Conservation (phyloP, 2,888 invertebrate species). For the Pyrochroa serraticornis region DNA sequence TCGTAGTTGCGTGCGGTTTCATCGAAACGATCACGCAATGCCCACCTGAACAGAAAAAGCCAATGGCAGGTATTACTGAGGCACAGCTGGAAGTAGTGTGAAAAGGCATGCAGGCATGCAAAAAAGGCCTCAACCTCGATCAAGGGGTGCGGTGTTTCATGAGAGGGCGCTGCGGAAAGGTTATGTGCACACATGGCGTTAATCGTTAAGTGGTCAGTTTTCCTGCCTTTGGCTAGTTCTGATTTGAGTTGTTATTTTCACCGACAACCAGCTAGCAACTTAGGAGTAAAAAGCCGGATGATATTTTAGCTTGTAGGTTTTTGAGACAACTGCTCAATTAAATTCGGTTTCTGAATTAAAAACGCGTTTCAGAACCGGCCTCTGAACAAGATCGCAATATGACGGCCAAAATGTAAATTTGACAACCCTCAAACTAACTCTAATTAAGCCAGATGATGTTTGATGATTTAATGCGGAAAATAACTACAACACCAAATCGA, state of each 20-base stretch:
- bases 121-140: conserved; percentile 10
- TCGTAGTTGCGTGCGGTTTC: conserved; percentile 59
- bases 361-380: too few species aligned
- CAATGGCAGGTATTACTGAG: conserved; percentile 75
- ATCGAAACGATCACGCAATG: conserved; percentile 57
- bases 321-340: too few species aligned
- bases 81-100: conserved; percentile 3
- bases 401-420: too few species aligned
- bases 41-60: conserved; percentile 82
- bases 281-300: conserved; percentile 1
- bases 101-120: conserved; percentile 28
- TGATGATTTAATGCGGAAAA: too few species aligned
- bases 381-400: too few species aligned
- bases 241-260: conserved; percentile 19
- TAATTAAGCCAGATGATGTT: too few species aligned
- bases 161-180: neutral
- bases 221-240: conserved; percentile 59
- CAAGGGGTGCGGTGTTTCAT: conserved; percentile 9
- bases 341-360: too few species aligned
- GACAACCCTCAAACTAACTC: too few species aligned
- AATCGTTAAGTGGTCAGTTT: conserved; percentile 37
- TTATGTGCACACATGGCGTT: conserved; percentile 14
- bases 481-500: too few species aligned
- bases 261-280: neutral
- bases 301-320: too few species aligned